A percentile compares a stretch with the other conserved stretches of the same genome.
phyloP scores from a whole-genome alignment of 2,113 vertebrate genomes.

The Rattus rattus region DNA sequence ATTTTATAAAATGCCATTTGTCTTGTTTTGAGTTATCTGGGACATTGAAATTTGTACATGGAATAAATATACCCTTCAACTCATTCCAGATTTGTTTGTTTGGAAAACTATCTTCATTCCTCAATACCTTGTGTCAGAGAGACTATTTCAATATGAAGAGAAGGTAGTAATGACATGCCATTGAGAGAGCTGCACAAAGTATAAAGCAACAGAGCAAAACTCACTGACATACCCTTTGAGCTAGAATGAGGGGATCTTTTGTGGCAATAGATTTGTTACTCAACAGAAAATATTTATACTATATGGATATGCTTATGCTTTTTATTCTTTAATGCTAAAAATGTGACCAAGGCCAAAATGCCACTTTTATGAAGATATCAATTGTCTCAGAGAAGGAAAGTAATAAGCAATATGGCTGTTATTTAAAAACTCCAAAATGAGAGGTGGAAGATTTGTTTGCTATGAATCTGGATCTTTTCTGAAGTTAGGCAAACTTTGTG shows the following conservation, averaged over 20 bases:
- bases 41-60: neutral
- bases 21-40: neutral
- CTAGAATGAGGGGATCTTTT: neutral
- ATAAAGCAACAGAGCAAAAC: neutral
- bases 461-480: neutral
- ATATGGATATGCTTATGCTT: neutral
- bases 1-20: neutral
- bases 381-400: neutral
- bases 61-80: neutral
- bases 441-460: neutral
- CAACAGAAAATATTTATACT: neutral
- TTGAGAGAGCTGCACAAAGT: neutral
- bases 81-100: neutral
- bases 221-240: neutral
- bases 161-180: neutral
- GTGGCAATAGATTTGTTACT: neutral
- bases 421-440: neutral
- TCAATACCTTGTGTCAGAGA: neutral
- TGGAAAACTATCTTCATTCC: neutral
- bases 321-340: neutral
- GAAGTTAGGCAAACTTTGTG: neutral
- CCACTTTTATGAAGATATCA: neutral
- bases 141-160: neutral
- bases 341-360: neutral
- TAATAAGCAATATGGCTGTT: neutral